Evolutionary conservation across 1,140 invertebrate genomes (phyloP), one percentile per base, ranked within the genome.

Genomic region (Plutomurus gul): DNA sequence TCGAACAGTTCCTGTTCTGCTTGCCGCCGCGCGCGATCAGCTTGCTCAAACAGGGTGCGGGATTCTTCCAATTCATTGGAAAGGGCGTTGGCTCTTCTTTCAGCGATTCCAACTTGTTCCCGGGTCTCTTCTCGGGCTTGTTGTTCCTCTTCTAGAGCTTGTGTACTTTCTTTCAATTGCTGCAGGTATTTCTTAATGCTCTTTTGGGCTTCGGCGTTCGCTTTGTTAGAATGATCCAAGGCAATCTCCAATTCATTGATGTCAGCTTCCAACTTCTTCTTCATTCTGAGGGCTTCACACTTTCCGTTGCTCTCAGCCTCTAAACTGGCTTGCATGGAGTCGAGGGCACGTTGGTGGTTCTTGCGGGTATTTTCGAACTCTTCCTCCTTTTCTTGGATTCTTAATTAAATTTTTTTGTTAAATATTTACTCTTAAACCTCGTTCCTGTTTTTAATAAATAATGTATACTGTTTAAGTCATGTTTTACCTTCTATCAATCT

Each of bases 361-460:
- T 99, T 99, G 88, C 97, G 88, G 79, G 97, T 99, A 88, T 99
- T 99, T 88, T 99, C 98, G 90, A 99, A 99, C 90, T 99, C 98
- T 85, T 99, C 98, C 87, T 99, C 98, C 89, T 99, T 99, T 91
- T 99, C 98, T 88, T 72, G 70, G 36, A 72, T 72, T 72, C 70
- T 60, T 4, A 56, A 13, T 25, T 22, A 56, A 22, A 56, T 27
- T n/a, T n/a, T n/a, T n/a, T n/a, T n/a, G n/a, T 13, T 10, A 11
- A 30, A 27, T 1, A 30, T 13, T 25, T 10, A 4, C 3, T 27
- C 10, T 27, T 47, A 47, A 11, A n/a, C 43, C 16, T 1, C n/a
- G 2, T 3, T 2, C 7, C 11, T 43, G 11, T 43, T 43, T 43
- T 10, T 27, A 22, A 56, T 20, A 49, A 3, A 3, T 27, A 27